phyloP scores from a whole-genome alignment of 2,888 invertebrate species.

The Camponotus fellah region DNA sequence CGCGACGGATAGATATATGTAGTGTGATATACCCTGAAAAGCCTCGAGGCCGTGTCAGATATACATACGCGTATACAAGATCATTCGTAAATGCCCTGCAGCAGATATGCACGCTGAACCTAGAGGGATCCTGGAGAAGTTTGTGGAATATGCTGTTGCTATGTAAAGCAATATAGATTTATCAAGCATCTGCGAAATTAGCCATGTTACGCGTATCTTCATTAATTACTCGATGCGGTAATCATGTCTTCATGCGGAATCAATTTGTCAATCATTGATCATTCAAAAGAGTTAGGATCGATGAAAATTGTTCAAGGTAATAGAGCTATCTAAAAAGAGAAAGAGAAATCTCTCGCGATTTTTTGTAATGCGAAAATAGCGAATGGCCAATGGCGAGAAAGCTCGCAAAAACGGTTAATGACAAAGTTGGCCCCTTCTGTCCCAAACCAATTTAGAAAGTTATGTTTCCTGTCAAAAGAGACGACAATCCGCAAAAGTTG shows the following conservation, averaged over 20 bases:
- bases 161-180: conserved; percentile 34
- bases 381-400: conserved; percentile 27
- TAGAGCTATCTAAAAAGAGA: neutral
- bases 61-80: conserved; percentile 38
- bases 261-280: conserved; percentile 8
- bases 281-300: conserved; percentile 1
- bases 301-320: conserved; percentile 17
- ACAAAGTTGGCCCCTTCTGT: conserved; percentile 40
- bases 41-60: conserved; percentile 56
- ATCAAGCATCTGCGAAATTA: conserved; percentile 44
- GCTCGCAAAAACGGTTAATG: conserved; percentile 47
- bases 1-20: conserved; percentile 65
- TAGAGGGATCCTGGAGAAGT: conserved; percentile 27
- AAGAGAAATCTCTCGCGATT: conserved; percentile 1
- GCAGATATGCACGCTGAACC: conserved; percentile 5
- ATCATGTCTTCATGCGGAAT: neutral
- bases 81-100: conserved; percentile 31
- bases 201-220: neutral
- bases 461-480: conserved; percentile 46
- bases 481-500: conserved; percentile 46
- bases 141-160: conserved; percentile 33
- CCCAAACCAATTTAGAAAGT: conserved; percentile 44
- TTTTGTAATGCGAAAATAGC: conserved; percentile 1
- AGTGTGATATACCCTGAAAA: conserved; percentile 62
- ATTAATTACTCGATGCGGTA: conserved; percentile 19